Percentiles rank a stretch among this genome's conserved stretches.
These are phyloP conservation scores for Nematolebias whitei DNA, from an alignment of 2,113 vertebrate genomes.

Conservation along the genomic window DNA sequence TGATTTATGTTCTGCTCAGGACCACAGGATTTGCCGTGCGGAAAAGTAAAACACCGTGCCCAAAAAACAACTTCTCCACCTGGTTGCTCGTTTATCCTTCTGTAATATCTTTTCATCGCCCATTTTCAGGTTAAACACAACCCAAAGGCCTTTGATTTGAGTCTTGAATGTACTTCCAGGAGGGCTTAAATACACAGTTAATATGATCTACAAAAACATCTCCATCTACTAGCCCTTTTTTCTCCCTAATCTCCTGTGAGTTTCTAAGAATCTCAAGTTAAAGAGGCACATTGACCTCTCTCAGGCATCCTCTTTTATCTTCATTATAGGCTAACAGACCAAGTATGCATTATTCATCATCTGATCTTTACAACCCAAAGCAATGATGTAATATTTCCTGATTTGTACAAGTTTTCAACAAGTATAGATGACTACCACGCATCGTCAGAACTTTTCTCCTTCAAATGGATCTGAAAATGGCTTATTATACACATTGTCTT, in stretches of 20 bases:
- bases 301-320: slow-evolving; percentile 53
- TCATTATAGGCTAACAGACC: slow-evolving; percentile 63
- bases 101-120: not conserved
- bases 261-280: slow-evolving; percentile 63
- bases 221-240: slow-evolving; percentile 63
- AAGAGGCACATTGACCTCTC: slow-evolving; percentile 71
- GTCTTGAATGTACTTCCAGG: slow-evolving; percentile 23
- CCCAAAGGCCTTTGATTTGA: slow-evolving; percentile 12
- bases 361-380: slow-evolving; percentile 45
- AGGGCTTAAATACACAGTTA: slow-evolving; percentile 48
- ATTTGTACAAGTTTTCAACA: slow-evolving; percentile 39
- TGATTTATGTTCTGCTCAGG: slow-evolving; percentile 20
- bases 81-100: not conserved
- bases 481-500: slow-evolving; percentile 45
- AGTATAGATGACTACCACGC: slow-evolving; percentile 14
- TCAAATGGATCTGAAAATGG: slow-evolving; percentile 50
- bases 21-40: slow-evolving; percentile 37
- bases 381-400: slow-evolving; percentile 56
- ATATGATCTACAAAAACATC: slow-evolving; percentile 53
- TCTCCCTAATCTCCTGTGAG: slow-evolving; percentile 33
- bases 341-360: slow-evolving; percentile 67
- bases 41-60: slow-evolving; percentile 22
- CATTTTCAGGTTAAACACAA: slow-evolving; percentile 18
- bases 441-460: slow-evolving; percentile 28
- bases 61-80: slow-evolving; percentile 1